Percentiles rank a stretch among this genome's conserved stretches.
These are phyloP conservation scores for Colaptes auratus DNA, from an alignment of 2,113 vertebrate genomes.

Conservation along the genomic window DNA sequence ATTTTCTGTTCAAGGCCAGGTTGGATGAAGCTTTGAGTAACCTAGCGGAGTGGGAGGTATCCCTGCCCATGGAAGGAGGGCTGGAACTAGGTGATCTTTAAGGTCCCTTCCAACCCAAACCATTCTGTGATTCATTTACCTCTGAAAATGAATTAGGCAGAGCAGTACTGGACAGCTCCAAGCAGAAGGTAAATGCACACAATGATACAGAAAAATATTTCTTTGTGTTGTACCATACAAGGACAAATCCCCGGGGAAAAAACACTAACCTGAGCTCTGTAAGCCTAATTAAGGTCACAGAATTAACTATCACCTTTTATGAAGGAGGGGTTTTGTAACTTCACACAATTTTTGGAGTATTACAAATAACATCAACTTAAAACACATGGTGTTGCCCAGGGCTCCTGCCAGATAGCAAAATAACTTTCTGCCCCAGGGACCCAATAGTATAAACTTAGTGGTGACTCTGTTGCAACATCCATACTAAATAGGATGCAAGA, in stretches of 20 bases:
- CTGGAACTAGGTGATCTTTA: too few species aligned
- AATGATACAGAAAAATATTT: background rate
- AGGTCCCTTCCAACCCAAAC: too few species aligned
- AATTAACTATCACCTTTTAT: rapidly evolving
- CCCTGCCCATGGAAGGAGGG: too few species aligned
- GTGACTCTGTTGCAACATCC: background rate
- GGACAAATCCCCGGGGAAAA: background rate
- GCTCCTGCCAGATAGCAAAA: background rate
- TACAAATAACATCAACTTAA: background rate
- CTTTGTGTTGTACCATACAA: background rate
- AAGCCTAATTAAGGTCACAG: background rate
- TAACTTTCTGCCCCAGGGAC: background rate
- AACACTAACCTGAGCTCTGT: background rate
- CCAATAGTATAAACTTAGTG: background rate
- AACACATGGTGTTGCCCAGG: background rate
- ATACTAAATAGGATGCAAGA: background rate
- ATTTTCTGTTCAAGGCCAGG: too few species aligned
- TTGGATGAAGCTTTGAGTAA: too few species aligned
- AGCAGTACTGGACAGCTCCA: background rate
- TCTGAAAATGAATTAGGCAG: background rate
- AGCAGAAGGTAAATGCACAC: rapidly evolving
- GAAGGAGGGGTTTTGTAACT: background rate
- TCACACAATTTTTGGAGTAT: background rate
- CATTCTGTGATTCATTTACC: background rate
- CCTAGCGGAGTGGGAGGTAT: too few species aligned